Evolutionary conservation across 92 coral and sea anemone genomes (phyloP), one percentile per base, ranked within the genome.

Genomic region (Bergia sp.): DNA sequence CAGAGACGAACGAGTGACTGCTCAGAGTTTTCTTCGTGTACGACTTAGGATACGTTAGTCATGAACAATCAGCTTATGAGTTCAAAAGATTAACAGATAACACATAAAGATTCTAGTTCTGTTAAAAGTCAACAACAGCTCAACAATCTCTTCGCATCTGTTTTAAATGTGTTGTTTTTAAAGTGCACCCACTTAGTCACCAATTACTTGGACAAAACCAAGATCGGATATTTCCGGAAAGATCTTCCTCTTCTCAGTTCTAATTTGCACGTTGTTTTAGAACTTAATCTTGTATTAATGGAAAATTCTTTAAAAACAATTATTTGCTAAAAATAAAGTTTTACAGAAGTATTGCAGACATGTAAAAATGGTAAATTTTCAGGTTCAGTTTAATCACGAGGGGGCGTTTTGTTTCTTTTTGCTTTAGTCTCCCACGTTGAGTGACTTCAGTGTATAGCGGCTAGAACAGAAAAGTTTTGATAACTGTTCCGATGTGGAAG

Each of bases 151-250:
- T 61, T 16, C 29, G n/a, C 69, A 21, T 61, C 69, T 7, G 69
- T 21, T 61, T 16, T 1, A 20, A 61, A 61, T 23, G 69, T 61
- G 69, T 61, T 61, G 69, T 61, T 61, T 47, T 61, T 61, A 61
- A 61, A 61, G 69, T 61, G 69, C 69, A 2, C 69, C 69, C 69
- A 61, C 69, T 61, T 61, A 61, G 23, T 61, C 29, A 61, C 29
- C 69, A 12, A 61, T 61, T 61, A 61, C 2, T 61, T 18, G 29
- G 69, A 61, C 67, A 61, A 61, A 61, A 16, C 69, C 69, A 61
- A 61, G 29, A 61, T 61, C 69, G 69, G n/a, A 61, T 61, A 61
- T 61, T 61, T 61, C 69, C 69, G 69, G 69, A 61, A 61, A 61
- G 69, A 61, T 21, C 29, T 61, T 53, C 58, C 58, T 53, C 58